A percentile compares a stretch with the other conserved stretches of the same genome.
Evolutionary conservation across 1,140 invertebrate species (phyloP).

Genomic region (Drosophila tropicalis): DNA sequence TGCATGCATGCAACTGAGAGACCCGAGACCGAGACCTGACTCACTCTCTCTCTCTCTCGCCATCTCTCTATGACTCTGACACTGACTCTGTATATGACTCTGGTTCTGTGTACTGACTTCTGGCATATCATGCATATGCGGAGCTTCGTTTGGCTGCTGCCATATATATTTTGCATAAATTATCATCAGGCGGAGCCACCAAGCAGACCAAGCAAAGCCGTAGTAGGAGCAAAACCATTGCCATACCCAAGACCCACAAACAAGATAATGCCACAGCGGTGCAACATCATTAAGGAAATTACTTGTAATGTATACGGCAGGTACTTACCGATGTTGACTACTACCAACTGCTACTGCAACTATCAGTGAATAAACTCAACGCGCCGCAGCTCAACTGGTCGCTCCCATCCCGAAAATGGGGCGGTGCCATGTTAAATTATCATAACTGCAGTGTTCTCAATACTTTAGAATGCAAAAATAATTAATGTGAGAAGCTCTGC

Average conservation of each 20-base stretch:
- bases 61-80: not conserved
- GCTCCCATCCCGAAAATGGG: not conserved
- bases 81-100: not conserved
- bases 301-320: conserved; percentile 72
- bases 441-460: conserved; percentile 68
- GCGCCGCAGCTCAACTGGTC: conserved; percentile 3
- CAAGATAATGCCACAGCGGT: conserved; percentile 77
- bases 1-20: conserved; percentile 36
- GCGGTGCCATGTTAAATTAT: conserved; percentile 57
- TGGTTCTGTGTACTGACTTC: conserved; percentile 26
- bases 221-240: conserved; percentile 11
- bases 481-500: conserved; percentile 73
- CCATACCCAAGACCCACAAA: conserved; percentile 45
- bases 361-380: conserved; percentile 1
- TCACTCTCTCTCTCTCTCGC: not conserved
- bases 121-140: conserved; percentile 51
- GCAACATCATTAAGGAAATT: conserved; percentile 81
- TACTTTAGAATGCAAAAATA: conserved; percentile 75
- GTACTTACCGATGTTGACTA: conserved; percentile 55
- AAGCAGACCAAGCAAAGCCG: conserved; percentile 2
- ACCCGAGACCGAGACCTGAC: conserved; percentile 23
- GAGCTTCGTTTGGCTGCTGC: conserved; percentile 17
- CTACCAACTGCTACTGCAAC: conserved; percentile 19
- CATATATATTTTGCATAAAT: conserved; percentile 80
- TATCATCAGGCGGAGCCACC: conserved; percentile 56